phyloP scores from a whole-genome alignment of 2,888 invertebrate genomes.

The Schizaphis graminum region DNA sequence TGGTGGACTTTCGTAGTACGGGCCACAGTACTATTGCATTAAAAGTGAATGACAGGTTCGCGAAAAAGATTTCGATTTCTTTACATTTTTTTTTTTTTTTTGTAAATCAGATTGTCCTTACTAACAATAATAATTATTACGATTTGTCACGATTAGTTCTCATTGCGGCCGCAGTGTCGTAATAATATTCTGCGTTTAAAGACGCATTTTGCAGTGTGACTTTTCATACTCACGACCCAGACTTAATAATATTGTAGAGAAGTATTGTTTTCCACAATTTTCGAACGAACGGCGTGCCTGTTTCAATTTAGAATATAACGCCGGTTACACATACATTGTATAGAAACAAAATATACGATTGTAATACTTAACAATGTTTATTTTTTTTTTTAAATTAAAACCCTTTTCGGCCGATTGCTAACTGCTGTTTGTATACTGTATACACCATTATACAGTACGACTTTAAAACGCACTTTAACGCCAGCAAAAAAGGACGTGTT shows the following conservation, averaged over 20 bases:
- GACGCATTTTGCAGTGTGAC: not conserved
- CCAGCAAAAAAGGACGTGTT: not conserved
- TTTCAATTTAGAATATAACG: not conserved
- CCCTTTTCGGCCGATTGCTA: not conserved
- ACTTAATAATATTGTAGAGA: not conserved
- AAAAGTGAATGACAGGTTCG: not conserved
- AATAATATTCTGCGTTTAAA: not conserved
- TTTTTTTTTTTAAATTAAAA: not conserved
- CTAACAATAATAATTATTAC: not conserved
- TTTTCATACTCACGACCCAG: not conserved
- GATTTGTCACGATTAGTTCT: not conserved
- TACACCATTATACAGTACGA: not conserved
- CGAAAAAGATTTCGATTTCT: not conserved
- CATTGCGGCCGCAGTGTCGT: not conserved
- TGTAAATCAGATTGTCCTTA: not conserved
- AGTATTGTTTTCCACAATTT: not conserved
- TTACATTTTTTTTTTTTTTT: not conserved
- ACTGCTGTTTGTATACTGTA: not conserved
- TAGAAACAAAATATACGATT: not conserved
- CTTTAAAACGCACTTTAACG: constrained; percentile 34
- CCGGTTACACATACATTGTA: not conserved
- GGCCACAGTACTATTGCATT: not conserved
- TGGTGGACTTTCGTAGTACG: not conserved
- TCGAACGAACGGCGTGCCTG: not conserved
- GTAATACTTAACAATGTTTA: not conserved